Evolutionary conservation across 1,140 invertebrate species (phyloP).

Genomic region (Dryas iulia): DNA sequence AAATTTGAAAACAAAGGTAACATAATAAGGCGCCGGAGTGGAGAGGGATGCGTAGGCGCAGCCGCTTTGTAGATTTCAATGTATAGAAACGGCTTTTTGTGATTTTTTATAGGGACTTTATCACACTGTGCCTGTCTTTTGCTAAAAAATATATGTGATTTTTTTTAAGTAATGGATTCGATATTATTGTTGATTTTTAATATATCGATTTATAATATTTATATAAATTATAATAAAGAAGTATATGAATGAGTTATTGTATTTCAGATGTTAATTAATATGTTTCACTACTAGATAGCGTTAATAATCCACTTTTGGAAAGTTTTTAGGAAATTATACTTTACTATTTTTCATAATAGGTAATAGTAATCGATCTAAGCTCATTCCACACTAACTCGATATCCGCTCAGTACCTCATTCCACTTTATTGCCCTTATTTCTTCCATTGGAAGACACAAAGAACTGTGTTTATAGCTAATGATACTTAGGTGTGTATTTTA

Average conservation of each 20-base stretch:
- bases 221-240: neutral
- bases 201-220: neutral
- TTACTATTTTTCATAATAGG: neutral
- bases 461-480: constrained; percentile 78
- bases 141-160: neutral
- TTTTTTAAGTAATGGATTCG: neutral
- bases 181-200: neutral
- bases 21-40: constrained; percentile 76
- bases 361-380: neutral
- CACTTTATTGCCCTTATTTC: constrained; percentile 74
- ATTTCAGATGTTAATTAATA: too few species aligned
- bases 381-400: constrained; percentile 47
- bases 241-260: neutral
- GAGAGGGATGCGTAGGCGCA: constrained; percentile 68
- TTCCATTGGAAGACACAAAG: constrained; percentile 72
- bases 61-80: constrained; percentile 61
- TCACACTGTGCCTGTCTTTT: neutral
- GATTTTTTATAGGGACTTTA: neutral
- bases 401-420: constrained; percentile 54
- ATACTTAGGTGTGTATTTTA: constrained; percentile 79
- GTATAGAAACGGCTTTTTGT: constrained; percentile 51
- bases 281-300: too few species aligned
- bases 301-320: too few species aligned
- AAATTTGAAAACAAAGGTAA: constrained; percentile 80
- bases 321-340: neutral